A percentile compares a stretch with the other conserved stretches of the same genome.
Conservation (phyloP, 2,797 vertebrate species). For the Argya squamiceps region DNA sequence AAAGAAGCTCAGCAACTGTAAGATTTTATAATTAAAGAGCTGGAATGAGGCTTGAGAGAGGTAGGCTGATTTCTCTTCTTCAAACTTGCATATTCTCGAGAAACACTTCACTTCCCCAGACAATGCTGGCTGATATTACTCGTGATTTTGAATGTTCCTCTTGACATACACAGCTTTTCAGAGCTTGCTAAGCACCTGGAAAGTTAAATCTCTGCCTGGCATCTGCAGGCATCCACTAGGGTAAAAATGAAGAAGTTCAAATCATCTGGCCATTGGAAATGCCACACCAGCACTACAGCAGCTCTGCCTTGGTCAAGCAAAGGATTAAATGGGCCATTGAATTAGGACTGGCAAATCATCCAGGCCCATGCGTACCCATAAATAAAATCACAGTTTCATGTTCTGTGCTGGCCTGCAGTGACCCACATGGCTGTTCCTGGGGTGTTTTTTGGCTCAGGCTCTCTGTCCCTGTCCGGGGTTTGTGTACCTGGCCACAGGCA, state of each 20-base stretch:
- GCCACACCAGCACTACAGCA: neutral
- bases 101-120: slow-evolving; percentile 40
- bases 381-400: neutral
- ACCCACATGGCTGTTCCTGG: rapidly evolving
- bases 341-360: neutral
- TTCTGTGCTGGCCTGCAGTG: neutral
- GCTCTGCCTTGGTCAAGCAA: neutral
- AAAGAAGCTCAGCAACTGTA: neutral
- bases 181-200: neutral
- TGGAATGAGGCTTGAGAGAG: neutral
- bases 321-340: neutral
- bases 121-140: slow-evolving; percentile 8
- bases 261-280: neutral
- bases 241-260: neutral
- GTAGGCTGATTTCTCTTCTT: slow-evolving; percentile 24
- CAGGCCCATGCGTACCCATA: neutral
- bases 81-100: neutral
- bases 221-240: neutral
- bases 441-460: neutral
- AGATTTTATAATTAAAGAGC: slow-evolving; percentile 47
- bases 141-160: slow-evolving; percentile 30
- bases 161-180: slow-evolving; percentile 11
- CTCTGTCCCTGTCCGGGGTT: neutral
- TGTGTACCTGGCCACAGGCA: neutral
- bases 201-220: neutral